Evolutionary conservation across 2,113 vertebrate species (phyloP).

Genomic region (Delphinapterus leucas): DNA sequence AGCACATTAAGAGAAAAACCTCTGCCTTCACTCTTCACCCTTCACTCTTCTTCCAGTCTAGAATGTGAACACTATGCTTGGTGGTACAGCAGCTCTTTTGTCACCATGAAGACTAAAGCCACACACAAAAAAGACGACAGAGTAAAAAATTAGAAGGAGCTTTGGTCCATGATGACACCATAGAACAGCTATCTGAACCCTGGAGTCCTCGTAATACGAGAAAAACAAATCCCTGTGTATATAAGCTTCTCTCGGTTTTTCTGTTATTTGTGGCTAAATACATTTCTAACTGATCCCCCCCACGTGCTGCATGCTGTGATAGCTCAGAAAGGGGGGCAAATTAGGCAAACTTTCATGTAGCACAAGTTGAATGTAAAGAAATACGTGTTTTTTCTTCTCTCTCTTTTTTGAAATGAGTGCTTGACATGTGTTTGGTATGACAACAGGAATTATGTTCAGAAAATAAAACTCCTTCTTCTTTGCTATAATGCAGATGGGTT

Average conservation of each 20-base stretch:
- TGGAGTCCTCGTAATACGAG: not conserved
- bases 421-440: not conserved
- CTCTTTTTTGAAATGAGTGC: not conserved
- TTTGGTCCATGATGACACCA: not conserved
- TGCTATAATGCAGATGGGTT: not conserved
- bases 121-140: not conserved
- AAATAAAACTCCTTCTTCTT: not conserved
- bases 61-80: not conserved
- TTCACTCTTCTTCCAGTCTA: not conserved
- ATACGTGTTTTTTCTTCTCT: not conserved
- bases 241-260: not conserved
- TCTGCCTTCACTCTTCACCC: not conserved
- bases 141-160: not conserved
- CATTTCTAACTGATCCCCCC: not conserved
- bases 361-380: not conserved
- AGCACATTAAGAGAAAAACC: not conserved
- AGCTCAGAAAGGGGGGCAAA: not conserved
- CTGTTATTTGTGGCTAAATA: not conserved
- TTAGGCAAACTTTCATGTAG: not conserved
- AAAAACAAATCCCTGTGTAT: not conserved
- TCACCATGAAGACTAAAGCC: not conserved
- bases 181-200: not conserved
- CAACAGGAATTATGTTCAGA: not conserved
- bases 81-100: not conserved
- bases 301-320: not conserved